These are phyloP conservation scores for Sphyrna mokarran DNA, from an alignment of 2,113 vertebrate genomes.

Conservation along the genomic window DNA sequence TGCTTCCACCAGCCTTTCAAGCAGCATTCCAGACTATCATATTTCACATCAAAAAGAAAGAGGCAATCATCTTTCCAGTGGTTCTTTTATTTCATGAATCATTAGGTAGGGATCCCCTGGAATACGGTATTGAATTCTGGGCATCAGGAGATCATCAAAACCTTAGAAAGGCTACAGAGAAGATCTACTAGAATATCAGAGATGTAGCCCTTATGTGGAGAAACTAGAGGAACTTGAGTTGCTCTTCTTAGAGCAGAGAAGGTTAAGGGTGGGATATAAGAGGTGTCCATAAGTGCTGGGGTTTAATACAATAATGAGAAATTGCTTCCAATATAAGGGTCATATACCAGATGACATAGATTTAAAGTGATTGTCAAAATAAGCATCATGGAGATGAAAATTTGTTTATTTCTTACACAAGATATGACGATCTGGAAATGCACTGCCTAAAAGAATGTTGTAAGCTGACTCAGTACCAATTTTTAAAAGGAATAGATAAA, in stretches of 20 bases:
- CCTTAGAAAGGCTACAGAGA: background rate
- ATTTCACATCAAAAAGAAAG: too few relatives aligned
- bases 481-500: background rate
- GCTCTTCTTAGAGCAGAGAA: background rate
- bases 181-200: background rate
- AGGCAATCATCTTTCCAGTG: background rate
- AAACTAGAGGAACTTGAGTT: background rate
- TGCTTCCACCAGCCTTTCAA: background rate
- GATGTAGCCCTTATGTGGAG: background rate
- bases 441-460: background rate
- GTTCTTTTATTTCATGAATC: background rate
- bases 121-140: too few relatives aligned
- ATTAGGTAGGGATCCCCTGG: too few relatives aligned
- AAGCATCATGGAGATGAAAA: background rate
- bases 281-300: background rate
- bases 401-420: background rate
- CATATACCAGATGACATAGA: background rate
- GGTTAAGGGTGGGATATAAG: background rate
- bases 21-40: background rate
- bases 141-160: background rate
- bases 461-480: background rate
- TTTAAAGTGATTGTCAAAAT: background rate
- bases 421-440: background rate
- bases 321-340: background rate
- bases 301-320: background rate